Evolutionary conservation across 2,888 invertebrate species (phyloP).

Genomic region (Caenorhabditis macrosperma): DNA sequence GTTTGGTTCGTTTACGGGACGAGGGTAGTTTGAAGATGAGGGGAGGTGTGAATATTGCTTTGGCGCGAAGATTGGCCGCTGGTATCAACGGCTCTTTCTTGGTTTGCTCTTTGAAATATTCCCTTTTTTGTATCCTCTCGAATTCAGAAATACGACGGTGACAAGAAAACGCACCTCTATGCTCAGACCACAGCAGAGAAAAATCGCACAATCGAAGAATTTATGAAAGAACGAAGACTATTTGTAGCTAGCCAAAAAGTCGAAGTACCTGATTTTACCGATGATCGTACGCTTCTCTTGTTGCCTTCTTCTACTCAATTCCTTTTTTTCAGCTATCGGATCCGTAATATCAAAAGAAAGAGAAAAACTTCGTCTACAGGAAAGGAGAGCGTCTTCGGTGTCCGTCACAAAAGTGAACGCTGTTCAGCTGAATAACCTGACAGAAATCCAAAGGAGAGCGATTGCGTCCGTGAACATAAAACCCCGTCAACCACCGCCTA

Average conservation of each 20-base stretch:
- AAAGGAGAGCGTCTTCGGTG: constrained; percentile 63
- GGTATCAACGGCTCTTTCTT: constrained; percentile 64
- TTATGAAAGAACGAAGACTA: constrained; percentile 35
- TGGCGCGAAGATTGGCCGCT: constrained; percentile 50
- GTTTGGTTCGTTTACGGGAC: constrained; percentile 60
- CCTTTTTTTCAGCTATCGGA: constrained; percentile 53
- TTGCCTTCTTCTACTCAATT: background rate
- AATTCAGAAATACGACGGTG: constrained; percentile 66
- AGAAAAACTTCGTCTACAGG: constrained; percentile 52
- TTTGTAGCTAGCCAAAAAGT: constrained; percentile 1
- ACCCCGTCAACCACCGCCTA: background rate
- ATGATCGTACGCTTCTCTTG: constrained; percentile 20
- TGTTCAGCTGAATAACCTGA: constrained; percentile 28
- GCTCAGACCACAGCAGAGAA: constrained; percentile 44
- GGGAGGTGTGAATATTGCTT: constrained; percentile 59
- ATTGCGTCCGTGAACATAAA: constrained; percentile 14
- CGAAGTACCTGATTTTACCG: constrained; percentile 29
- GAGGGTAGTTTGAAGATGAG: constrained; percentile 55
- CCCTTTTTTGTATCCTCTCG: background rate
- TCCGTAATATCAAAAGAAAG: constrained; percentile 58
- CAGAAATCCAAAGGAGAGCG: constrained; percentile 37
- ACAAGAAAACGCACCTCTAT: constrained; percentile 58
- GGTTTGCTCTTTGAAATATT: constrained; percentile 18
- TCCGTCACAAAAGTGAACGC: constrained; percentile 59
- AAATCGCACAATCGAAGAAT: constrained; percentile 36